Evolutionary conservation across 2,113 vertebrate species (phyloP), one percentile per base, ranked within the genome.

Genomic region (Loxodonta africana): DNA sequence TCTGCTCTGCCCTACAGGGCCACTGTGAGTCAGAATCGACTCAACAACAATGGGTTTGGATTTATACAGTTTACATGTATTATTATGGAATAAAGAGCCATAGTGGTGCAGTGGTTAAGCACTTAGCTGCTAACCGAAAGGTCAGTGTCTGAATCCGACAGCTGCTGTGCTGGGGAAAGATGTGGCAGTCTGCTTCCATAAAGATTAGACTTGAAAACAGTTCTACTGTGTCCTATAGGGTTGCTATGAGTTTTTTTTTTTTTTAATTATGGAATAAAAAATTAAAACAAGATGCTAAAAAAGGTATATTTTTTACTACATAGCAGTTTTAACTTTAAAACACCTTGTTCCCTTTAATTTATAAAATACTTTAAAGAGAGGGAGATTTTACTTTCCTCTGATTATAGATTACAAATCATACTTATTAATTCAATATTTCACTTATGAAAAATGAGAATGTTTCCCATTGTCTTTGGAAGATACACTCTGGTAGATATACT

Each of bases 251-350:
- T 74, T n/a, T 8, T 17, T 21, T 74, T 41, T 41, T 74, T 21
- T 74, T 74, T 83, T 89, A 63, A 69, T 89, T 93, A 91, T 80
- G 8, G 77, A 85, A 20, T 95, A 76, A 92, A 53, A 51, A n/a
- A 21, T 21, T 62, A 94, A 90, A 21, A 26, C 46, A 71, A 46
- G 37, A 62, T 77, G 62, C 63, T 80, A 95, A 91, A 33, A 11
- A 82, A 88, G 30, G 1, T 71, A 53, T 37, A 1, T 60, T 77
- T 67, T 77, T 88, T 90, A 62, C 46, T 82, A 48, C 26, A 88
- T 2, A 69, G 41, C 48, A 77, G 18, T 65, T 91, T 94, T 83
- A 30, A 84, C 51, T 83, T 92, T 77, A 78, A 94, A 95, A 80
- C 21, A 87, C 33, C 60, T 63, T 77, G 8, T 10, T 78, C 26